Base-by-base conservation (phyloP, 2,888 invertebrate genomes). In the Neuroscelio doddi region DNA sequence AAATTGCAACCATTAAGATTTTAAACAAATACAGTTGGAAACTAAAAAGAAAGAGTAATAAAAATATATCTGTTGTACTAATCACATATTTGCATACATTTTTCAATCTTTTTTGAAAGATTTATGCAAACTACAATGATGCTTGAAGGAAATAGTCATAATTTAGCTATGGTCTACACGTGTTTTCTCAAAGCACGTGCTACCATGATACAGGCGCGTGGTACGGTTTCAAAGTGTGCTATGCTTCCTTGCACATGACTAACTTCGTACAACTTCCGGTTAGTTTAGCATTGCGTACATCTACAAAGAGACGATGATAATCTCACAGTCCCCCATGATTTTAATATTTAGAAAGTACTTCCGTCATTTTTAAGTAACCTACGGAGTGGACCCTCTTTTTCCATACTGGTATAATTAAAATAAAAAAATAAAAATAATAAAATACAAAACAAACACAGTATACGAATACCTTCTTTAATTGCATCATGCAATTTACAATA, bases 181-280 rank as follows among this genome's bases (percentile, higher is more conserved):
- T 55, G 62, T 62, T 50, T 55, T 21, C 15, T 36, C 36, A 49
- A 55, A 51, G 63, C 63, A 63, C 63, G 63, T 63, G 63, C 56
- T 56, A 39, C 27, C 16, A n/a, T 21, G 36, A 49, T 34, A 21
- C 46, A 56, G 51, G 44, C 45, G 62, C 51, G 46, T 44, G 55
- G 50, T 30, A 17, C 42, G 52, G 34, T 42, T 63, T 47, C 39
- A 30, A 62, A 62, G 51, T 46, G 50, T 50, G 63, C 56, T 42
- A 63, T 51, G 63, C 63, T 63, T 42, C 34, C 56, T 44, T 56
- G 63, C 63, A 63, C 63, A 47, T 47, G 39, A 42, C 47, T 46
- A 41, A 38, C 51, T 39, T 27, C 52, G 46, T 26, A 16, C 36
- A 47, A 56, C 53, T 62, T 62, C 62, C 62, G 62, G 50, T 46